Evolutionary conservation across 2,888 invertebrate species (phyloP), one percentile per base, ranked within the genome.

Genomic region (Cremastinae sp.): DNA sequence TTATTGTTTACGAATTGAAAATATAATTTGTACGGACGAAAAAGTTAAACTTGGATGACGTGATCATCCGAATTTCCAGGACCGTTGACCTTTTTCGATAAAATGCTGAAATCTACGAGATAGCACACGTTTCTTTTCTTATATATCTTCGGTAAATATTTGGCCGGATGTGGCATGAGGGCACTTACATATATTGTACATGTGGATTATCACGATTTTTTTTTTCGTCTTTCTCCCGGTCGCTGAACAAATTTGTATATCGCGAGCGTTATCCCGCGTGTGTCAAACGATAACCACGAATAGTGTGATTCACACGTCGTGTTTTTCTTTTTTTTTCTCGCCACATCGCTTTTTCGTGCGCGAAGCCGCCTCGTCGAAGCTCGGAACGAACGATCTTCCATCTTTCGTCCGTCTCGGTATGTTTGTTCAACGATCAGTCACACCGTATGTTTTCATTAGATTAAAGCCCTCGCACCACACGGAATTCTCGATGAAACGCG

Each of bases 391-490:
- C 58, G 61, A 70, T 70, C 49, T 59, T 65, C 65, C 43, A 16
- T 62, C 34, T 45, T 18, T 28, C 64, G 59, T 18, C 51, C 45
- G 34, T 43, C 58, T 16, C 14, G 36, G 56, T 47, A 47, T 75
- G 58, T 75, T 75, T 75, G 65, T 54, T 18, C 74, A 70, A 58
- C 69, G 58, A 75, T 75, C 64, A 65, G 59, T 75, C 70, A 70
- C 74, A 38, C 59, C 70, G 45, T 70, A 45, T 75, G 74, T 75
- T 75, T 75, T 75, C 70, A 51, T 75, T 75, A 65, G 74, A 75
- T 75, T 75, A 75, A 59, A 64, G 70, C 54, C 45, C 53, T 45
- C n/a, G 38, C 16, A 62, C 53, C 28, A 62, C 28, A 28, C 28
- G 28, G 28, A 28, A 28, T 38, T 53, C 28, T 22, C 62, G 65